Evolutionary conservation across 2,888 invertebrate species (phyloP).

Genomic region (Noctuana brunneofusca): DNA sequence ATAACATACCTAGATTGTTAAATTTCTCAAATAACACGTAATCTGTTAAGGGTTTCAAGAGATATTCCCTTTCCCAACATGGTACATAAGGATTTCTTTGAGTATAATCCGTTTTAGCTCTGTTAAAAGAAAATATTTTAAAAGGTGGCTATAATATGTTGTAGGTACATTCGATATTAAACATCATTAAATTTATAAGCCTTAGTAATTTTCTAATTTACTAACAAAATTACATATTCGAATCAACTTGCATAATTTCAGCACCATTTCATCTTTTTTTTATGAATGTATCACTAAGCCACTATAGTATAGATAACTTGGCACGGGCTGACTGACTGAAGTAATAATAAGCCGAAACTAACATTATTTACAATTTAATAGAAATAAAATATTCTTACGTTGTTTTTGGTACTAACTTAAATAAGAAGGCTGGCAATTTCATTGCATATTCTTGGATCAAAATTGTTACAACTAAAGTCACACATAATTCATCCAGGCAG

Average conservation of each 20-base stretch:
- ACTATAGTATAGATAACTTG: no score
- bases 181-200: no score
- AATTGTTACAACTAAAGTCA: neutral
- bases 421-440: neutral
- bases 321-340: neutral
- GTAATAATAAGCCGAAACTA: neutral
- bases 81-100: slow-evolving; percentile 1
- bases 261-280: no score
- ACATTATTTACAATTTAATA: neutral
- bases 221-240: no score
- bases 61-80: slow-evolving; percentile 25
- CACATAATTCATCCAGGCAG: slow-evolving; percentile 25
- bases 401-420: slow-evolving; percentile 1
- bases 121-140: slow-evolving; percentile 1
- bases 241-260: no score
- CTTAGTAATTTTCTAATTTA: no score
- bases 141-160: no score
- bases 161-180: no score
- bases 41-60: slow-evolving; percentile 23
- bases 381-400: neutral
- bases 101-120: slow-evolving; percentile 16
- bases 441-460: slow-evolving; percentile 9
- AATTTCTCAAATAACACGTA: slow-evolving; percentile 4
- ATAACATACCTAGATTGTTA: slow-evolving; percentile 10
- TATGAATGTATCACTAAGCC: no score